A percentile compares a stretch with the other conserved stretches of the same genome.
phyloP scores from a whole-genome alignment of 2,113 vertebrate species.

The Gambusia holbrooki region DNA sequence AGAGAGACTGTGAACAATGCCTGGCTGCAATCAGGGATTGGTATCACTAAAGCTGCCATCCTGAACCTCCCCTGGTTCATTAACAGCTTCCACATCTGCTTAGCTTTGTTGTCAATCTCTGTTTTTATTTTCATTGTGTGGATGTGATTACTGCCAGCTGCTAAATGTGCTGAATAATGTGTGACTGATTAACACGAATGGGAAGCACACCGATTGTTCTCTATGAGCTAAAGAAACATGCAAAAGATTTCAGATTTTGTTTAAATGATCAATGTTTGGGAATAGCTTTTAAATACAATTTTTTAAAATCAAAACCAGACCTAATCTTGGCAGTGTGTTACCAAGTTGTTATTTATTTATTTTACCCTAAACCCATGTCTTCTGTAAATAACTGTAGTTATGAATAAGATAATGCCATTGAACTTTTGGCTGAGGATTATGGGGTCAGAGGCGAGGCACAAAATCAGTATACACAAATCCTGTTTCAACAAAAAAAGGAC shows the following conservation, averaged over 20 bases:
- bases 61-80: constrained; percentile 37
- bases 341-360: neutral
- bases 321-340: too few relatives aligned
- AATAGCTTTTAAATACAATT: neutral
- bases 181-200: constrained; percentile 15
- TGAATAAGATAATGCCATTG: neutral
- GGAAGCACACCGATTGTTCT: constrained; percentile 18
- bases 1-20: constrained; percentile 4
- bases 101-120: constrained; percentile 23
- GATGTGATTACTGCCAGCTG: neutral
- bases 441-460: constrained; percentile 28
- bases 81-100: constrained; percentile 54
- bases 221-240: neutral
- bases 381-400: neutral
- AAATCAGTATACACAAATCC: constrained; percentile 30
- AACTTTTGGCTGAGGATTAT: constrained; percentile 30
- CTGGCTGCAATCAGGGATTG: constrained; percentile 1
- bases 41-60: constrained; percentile 10
- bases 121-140: constrained; percentile 6
- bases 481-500: constrained; percentile 4
- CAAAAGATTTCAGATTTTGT: neutral
- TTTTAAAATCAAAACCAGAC: too few relatives aligned
- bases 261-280: neutral
- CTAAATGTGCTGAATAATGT: constrained; percentile 22
- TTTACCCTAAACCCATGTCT: neutral